A percentile compares a stretch with the other conserved stretches of the same genome.
phyloP scores from a whole-genome alignment of 2,797 vertebrate species.

The Columba guinea region DNA sequence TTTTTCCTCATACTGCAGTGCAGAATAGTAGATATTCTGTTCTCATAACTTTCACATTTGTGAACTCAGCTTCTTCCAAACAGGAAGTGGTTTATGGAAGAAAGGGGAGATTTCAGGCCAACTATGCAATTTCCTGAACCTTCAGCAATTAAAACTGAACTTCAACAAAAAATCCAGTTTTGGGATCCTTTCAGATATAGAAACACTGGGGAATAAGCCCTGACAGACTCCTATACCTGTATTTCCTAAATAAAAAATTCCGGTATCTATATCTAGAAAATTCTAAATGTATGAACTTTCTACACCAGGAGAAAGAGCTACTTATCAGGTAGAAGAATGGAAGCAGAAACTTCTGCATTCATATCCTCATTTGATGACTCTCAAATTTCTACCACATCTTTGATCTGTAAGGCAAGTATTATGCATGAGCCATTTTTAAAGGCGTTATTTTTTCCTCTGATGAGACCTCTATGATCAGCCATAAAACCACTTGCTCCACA shows the following conservation, averaged over 20 bases:
- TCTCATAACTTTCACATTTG: conserved; percentile 16
- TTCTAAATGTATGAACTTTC: not conserved
- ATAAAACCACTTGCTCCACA: not conserved
- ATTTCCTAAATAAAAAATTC: not conserved
- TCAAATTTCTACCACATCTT: not conserved
- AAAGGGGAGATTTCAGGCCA: conserved; percentile 20
- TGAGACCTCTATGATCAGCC: not conserved
- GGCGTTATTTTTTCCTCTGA: not conserved
- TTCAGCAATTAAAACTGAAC: conserved; percentile 33
- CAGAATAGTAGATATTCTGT: not conserved
- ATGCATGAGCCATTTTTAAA: not conserved
- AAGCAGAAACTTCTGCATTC: not conserved
- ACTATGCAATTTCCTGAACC: conserved; percentile 33
- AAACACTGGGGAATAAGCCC: not conserved
- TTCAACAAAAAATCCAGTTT: not conserved
- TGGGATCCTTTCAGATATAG: not conserved
- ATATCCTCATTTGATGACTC: not conserved
- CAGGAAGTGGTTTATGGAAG: conserved; percentile 29
- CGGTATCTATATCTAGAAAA: not conserved
- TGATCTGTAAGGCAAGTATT: not conserved
- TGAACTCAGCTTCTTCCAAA: conserved; percentile 47
- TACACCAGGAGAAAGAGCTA: not conserved
- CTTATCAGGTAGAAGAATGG: not conserved
- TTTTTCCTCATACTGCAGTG: not conserved
- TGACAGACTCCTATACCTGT: not conserved